phyloP scores from a whole-genome alignment of 2,113 vertebrate genomes.

The Psilopogon haemacephalus region DNA sequence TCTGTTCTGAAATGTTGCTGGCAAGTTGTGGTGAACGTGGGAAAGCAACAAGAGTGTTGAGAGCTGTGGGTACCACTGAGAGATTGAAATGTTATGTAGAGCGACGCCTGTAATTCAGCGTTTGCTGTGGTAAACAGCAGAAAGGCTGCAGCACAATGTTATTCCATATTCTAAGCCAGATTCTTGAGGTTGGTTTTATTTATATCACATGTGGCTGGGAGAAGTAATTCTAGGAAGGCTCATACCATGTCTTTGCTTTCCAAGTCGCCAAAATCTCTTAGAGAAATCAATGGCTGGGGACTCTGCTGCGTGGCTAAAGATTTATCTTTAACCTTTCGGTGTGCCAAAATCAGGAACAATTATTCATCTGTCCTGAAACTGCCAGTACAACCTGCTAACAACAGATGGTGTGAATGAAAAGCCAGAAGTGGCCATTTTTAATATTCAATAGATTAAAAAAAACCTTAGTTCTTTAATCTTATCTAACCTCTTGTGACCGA shows the following conservation, averaged over 20 bases:
- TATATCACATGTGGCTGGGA: conserved; percentile 49
- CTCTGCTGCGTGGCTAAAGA: background rate
- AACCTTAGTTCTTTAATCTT: conserved; percentile 55
- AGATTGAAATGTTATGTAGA: conserved; percentile 39
- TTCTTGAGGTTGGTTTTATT: conserved; percentile 62
- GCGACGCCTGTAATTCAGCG: conserved; percentile 36
- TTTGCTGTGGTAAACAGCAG: conserved; percentile 49
- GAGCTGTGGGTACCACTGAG: conserved; percentile 35
- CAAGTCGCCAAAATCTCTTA: conserved; percentile 26
- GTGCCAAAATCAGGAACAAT: conserved; percentile 50
- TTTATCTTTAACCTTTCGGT: conserved; percentile 40
- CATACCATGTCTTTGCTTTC: conserved; percentile 25
- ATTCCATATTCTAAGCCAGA: conserved; percentile 62
- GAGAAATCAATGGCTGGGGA: conserved; percentile 29
- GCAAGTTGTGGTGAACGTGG: background rate
- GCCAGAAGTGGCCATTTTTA: conserved; percentile 61
- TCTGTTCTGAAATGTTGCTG: conserved; percentile 7
- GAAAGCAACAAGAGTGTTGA: conserved; percentile 39
- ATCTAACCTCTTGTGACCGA: conserved; percentile 46
- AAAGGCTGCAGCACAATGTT: conserved; percentile 45
- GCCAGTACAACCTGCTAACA: conserved; percentile 61
- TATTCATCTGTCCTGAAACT: conserved; percentile 62
- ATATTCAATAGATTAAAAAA: conserved; percentile 65
- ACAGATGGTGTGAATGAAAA: conserved; percentile 66
- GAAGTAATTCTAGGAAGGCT: conserved; percentile 33